Base-by-base conservation (phyloP, 2,888 invertebrate species). In the Oxystoma pomonae region DNA sequence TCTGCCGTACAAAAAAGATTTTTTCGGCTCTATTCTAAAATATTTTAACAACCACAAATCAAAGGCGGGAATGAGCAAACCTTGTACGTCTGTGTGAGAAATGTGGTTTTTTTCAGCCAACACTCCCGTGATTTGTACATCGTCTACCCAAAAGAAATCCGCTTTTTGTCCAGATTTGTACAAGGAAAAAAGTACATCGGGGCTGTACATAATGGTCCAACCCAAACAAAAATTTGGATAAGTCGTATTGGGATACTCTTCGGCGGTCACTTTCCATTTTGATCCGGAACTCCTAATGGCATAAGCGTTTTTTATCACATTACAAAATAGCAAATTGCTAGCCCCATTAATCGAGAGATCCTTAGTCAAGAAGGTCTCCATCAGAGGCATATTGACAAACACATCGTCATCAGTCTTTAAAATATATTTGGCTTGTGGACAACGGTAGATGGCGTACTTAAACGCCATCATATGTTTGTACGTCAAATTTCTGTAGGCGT, bases 401-500 rank as follows among this genome's bases (percentile, higher is more conserved):
- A 90, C 85, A 78, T 92, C 92, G 74, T 92, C 92, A 75, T 92
- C 92, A 63, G 88, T 85, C 78, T 92, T 92, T 61, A 92, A 80
- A 60, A 92, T 76, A 67, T 79, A 80, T 70, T 85, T 87, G 0
- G 89, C 90, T 50, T 82, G 80, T 0, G 85, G 82, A 76, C 93
- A 93, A 72, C 88, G 85, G 71, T 87, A 87, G 0, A 84, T 80
- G 18, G 88, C 86, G 89, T 92, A 93, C 74, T 92, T 91, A 55
- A 93, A 81, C 0, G 88, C 90, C 86, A 91, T 91, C 3, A 90
- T 87, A 76, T 93, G 92, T 74, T 94, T 94, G 72, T 92, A 90
- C 0, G 93, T 93, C 80, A 94, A 85, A 77, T 94, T 94, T 58
- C 87, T 83, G 74, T 94, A 94, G 0, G 87, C 84, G 79, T 94